A percentile compares a stretch with the other conserved stretches of the same genome.
These are phyloP conservation scores for Tragelaphus strepsiceros DNA, from an alignment of 2,113 vertebrate species.

Conservation along the genomic window DNA sequence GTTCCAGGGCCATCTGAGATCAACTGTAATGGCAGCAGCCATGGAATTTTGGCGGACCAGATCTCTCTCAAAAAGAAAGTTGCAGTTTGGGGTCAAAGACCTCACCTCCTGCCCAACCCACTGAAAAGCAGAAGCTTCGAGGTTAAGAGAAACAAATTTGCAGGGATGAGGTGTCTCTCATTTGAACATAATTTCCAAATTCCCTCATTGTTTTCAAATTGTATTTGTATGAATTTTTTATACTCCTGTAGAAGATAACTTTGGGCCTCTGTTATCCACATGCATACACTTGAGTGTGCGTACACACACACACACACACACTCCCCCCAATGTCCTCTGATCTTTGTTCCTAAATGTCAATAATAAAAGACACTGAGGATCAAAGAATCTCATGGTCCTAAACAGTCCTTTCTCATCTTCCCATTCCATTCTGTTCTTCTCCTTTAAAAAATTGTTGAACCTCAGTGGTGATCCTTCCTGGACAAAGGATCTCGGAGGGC, in stretches of 20 bases:
- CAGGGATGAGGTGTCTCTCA: fast-evolving
- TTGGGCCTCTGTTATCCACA: no score
- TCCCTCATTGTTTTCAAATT: neutral
- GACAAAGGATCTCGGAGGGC: neutral
- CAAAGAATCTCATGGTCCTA: neutral
- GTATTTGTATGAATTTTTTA: neutral
- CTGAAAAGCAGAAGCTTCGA: fast-evolving
- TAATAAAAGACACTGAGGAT: neutral
- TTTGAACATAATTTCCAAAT: no score
- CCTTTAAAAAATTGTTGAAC: neutral
- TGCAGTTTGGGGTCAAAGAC: neutral
- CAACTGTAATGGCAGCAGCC: fast-evolving
- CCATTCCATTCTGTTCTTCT: neutral
- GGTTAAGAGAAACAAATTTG: neutral
- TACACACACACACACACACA: neutral
- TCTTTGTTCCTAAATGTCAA: no score
- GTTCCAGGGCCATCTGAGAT: neutral
- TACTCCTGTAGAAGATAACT: neutral
- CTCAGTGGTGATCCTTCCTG: neutral
- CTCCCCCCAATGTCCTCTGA: neutral
- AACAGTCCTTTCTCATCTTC: neutral
- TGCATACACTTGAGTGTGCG: fast-evolving
- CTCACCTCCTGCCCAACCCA: fast-evolving
- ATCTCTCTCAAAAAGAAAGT: neutral
- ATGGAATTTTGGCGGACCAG: fast-evolving